Base-by-base conservation (phyloP, 2,888 invertebrate genomes). In the Cheiracanthium punctorium region DNA sequence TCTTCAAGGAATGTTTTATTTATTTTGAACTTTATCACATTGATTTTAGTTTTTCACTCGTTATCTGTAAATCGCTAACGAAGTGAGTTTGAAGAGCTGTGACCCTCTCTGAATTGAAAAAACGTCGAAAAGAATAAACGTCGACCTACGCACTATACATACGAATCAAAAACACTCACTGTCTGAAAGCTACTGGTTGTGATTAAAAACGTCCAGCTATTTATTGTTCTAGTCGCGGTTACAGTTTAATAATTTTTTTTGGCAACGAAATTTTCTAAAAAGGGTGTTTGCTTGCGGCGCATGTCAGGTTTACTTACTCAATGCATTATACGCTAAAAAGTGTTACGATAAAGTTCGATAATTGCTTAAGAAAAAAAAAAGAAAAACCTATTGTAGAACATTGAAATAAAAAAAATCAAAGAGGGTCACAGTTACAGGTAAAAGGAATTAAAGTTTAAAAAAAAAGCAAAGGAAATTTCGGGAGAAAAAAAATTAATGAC, bases 1-100 rank as follows among this genome's bases (percentile, higher is more conserved):
- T 84, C 64, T n/a, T 73, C 72, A 85, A 37, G 84, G 84, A 85
- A 85, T 85, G 84, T 85, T 73, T 84, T 82, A 76, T 85, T 71
- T 73, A 85, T 79, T 74, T 82, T 69, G 73, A 79, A 85, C 74
- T 79, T n/a, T 69, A 85, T 85, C 84, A 85, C 84, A 85, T 74
- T 48, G 48, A 33, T 74, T 70, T 58, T 52, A 65, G 37, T 37
- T 24, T 24, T 58, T 24, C 58, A 58, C 58, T 24, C 58, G 58
- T 24, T 58, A 58, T 20, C 5, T 7, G n/a, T n/a, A 2, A 20
- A 24, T 58, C 7, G 24, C 24, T 58, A 58, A 58, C 58, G 58
- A 17, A 58, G 58, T 58, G 58, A 58, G 17, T 58, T 37, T 7
- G 12, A 24, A 58, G 24, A 2, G 24, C 58, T 5, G 58, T 24